Evolutionary conservation across 2,797 vertebrate species (phyloP), one percentile per base, ranked within the genome.

Genomic region (Diplodus puntazzo): DNA sequence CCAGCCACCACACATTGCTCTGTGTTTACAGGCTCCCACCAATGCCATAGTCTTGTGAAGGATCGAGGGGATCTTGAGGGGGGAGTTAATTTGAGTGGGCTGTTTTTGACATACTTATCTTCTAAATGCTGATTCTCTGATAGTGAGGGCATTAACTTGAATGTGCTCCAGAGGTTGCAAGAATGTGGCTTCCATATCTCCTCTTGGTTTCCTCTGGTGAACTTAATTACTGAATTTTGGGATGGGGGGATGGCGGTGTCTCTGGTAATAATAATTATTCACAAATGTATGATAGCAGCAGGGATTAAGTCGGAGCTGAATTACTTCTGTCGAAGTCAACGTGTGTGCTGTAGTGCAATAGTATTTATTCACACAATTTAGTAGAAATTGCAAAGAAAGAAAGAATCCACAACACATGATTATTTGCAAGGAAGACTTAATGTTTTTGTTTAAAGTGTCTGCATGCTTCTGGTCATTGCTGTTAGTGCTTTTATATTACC

Each of bases 111-210:
- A 42, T 82, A 74, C 84, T 88, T 84, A 74, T 80, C 72, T 49
- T 58, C 43, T 72, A 75, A 90, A 77, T 57, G 67, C 86, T 79
- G 83, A 89, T 89, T 86, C 30, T 45, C 80, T 73, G 82, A 93
- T 93, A 89, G 79, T 17, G 69, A 75, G 57, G 80, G 82, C 81
- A 82, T 94, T 93, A 88, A 77, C 70, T 82, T 46, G 20, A 79
- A 59, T 82, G 46, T 60, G 68, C 77, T 84, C 72, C 77, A 49
- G 71, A 77, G 61, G 75, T 43, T 17, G 11, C 20, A 80, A 58
- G 69, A 67, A 82, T 86, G 68, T 42, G 48, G 49, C 66, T 70
- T 53, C 52, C 27, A 78, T 68, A 75, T 79, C 73, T 69, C 62
- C 5, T 60, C 65, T 55, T 45, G 63, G 69, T 88, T 87, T 89